These are phyloP conservation scores for Leptinotarsa rubiginosa DNA, from an alignment of 2,888 invertebrate genomes.

Conservation along the genomic window DNA sequence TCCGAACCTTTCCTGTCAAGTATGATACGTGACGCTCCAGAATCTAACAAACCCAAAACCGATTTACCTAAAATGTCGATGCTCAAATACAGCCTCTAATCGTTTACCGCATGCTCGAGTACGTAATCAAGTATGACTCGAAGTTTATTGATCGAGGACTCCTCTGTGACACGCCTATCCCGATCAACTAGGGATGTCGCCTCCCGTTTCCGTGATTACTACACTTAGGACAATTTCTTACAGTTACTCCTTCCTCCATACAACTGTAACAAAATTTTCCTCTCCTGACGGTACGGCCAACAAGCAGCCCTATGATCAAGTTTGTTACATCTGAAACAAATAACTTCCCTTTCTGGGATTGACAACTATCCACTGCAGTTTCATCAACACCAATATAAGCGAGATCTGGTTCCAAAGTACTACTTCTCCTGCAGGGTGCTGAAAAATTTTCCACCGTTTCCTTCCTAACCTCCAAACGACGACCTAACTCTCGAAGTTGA, in stretches of 20 bases:
- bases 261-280: slow-evolving; percentile 3
- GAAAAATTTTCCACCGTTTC: background rate
- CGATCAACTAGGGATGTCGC: slow-evolving; percentile 1
- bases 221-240: slow-evolving; percentile 14
- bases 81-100: background rate
- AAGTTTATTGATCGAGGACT: slow-evolving; percentile 10
- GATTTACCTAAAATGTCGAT: background rate
- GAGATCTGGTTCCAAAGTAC: slow-evolving; percentile 2
- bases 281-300: background rate
- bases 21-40: background rate
- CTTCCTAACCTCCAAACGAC: background rate
- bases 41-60: background rate
- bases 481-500: background rate
- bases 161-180: background rate
- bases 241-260: slow-evolving; percentile 4
- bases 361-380: background rate
- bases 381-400: background rate
- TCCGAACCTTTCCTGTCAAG: background rate
- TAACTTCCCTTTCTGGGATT: background rate
- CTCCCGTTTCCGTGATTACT: background rate
- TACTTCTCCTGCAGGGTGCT: background rate
- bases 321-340: background rate
- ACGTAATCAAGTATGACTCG: background rate
- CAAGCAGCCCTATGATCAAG: slow-evolving; percentile 21
- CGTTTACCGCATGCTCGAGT: background rate